Evolutionary conservation across 2,888 invertebrate genomes (phyloP), one percentile per base, ranked within the genome.

Genomic region (Colostygia pectinataria): DNA sequence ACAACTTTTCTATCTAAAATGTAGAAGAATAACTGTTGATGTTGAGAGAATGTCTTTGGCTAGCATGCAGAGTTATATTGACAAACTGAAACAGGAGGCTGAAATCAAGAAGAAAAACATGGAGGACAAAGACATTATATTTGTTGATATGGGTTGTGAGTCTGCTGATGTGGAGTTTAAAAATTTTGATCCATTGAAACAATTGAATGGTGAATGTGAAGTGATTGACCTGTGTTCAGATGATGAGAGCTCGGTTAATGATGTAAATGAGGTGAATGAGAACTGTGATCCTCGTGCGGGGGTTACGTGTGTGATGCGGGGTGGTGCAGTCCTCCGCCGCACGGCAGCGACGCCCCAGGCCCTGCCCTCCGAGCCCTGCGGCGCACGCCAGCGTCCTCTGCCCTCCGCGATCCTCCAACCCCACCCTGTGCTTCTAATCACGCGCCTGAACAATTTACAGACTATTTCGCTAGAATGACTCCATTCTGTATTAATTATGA

Each of bases 181-280:
- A 49, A 63, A 55, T 55, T 58, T 66, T 38, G 87, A 88, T 57
- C 85, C 87, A 4, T 63, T 88, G 42, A 80, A 81, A 53, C 68
- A 80, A 44, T 53, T 62, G 18, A 83, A 83, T 33, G 69, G 65
- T 61, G 85, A 82, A n/a, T 84, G 85, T 80, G 91, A 92, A 68
- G 92, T 92, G 71, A 93, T 94, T 62, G 93, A 94, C 72, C 88
- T 94, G 69, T 94, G 94, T 75, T 93, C 94, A 1, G 94, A 93
- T 48, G 94, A 94, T 61, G 94, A 94, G 53, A 72, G 71, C 60
- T 62, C 77, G 29, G 75, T 74, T 68, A 88, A 86, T 55, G 88
- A 89, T 59, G 43, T 38, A 4, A 28, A 87, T 55, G 88, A 89
- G 61, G 44, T 43, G 25, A 44, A 88, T 57, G 88, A 89, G 61